phyloP scores from a whole-genome alignment of 1,140 invertebrate species.

The Colletes latitarsis region DNA sequence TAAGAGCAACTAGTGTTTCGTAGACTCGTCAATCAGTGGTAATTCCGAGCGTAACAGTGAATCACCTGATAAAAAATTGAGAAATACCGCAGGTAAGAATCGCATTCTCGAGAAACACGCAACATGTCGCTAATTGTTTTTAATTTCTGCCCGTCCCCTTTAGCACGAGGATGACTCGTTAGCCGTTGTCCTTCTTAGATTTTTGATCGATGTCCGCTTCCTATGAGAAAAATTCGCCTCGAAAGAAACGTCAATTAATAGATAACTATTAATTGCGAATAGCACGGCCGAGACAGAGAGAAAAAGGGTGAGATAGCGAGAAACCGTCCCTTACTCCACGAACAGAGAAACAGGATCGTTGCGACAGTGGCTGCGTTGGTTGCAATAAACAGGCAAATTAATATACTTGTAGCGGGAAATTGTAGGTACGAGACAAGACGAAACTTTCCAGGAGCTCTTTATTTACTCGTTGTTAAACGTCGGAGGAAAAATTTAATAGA shows the following conservation, averaged over 20 bases:
- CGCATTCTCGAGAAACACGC: not conserved
- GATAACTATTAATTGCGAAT: too few relatives aligned
- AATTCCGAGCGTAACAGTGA: constrained; percentile 28
- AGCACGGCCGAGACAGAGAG: not conserved
- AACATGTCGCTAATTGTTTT: not conserved
- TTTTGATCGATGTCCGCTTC: not conserved
- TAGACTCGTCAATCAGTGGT: not conserved
- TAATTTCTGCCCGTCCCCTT: not conserved
- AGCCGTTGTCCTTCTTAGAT: not conserved
- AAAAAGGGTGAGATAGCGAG: too few relatives aligned
- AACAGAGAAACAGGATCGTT: constrained; percentile 8
- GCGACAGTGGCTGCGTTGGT: not conserved
- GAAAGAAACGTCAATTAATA: not conserved
- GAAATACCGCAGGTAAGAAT: not conserved
- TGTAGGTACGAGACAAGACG: too few relatives aligned
- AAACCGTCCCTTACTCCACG: not conserved
- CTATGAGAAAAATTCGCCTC: not conserved
- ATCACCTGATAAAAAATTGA: not conserved
- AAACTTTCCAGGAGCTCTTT: constrained; percentile 6
- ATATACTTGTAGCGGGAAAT: not conserved
- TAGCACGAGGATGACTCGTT: not conserved
- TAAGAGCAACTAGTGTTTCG: not conserved
- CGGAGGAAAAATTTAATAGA: constrained; percentile 12
- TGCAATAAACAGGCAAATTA: not conserved
- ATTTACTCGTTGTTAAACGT: not conserved